These are phyloP conservation scores for Tethea ocularis DNA, from an alignment of 2,888 invertebrate genomes.

Conservation along the genomic window DNA sequence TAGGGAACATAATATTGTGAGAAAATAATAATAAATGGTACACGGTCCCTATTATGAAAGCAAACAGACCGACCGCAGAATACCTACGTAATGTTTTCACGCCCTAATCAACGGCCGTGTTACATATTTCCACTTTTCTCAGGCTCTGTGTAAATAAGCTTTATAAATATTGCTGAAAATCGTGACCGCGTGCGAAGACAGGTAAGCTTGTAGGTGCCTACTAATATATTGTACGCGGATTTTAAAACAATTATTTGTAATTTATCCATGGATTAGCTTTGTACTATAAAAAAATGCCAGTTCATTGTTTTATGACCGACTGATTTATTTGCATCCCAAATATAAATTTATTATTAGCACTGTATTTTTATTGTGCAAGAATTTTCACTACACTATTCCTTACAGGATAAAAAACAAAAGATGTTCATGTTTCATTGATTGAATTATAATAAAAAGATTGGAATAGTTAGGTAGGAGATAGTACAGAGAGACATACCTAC, in stretches of 20 bases:
- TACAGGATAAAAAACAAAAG: no score
- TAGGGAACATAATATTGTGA: conserved; percentile 13
- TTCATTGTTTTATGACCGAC: no score
- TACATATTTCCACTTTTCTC: conserved; percentile 5
- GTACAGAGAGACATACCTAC: no score
- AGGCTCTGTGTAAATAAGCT: background rate
- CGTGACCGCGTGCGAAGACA: background rate
- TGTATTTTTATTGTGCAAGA: no score
- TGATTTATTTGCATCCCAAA: no score
- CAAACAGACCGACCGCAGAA: conserved; percentile 21
- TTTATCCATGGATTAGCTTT: background rate
- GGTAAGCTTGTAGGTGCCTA: background rate
- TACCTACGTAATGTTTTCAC: conserved; percentile 19
- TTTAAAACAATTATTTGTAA: background rate
- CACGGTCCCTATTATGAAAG: conserved; percentile 20
- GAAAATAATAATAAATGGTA: conserved; percentile 21
- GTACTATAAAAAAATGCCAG: no score
- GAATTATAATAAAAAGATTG: no score
- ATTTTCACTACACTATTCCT: no score
- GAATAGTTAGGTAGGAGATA: no score
- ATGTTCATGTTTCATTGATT: no score
- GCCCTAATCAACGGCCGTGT: conserved; percentile 19
- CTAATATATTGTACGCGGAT: background rate
- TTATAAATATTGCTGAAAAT: conserved; percentile 2
- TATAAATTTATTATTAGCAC: no score